A percentile compares a stretch with the other conserved stretches of the same genome.
Evolutionary conservation across 2,797 vertebrate genomes (phyloP).

Genomic region (Enteromius fasciolatus): DNA sequence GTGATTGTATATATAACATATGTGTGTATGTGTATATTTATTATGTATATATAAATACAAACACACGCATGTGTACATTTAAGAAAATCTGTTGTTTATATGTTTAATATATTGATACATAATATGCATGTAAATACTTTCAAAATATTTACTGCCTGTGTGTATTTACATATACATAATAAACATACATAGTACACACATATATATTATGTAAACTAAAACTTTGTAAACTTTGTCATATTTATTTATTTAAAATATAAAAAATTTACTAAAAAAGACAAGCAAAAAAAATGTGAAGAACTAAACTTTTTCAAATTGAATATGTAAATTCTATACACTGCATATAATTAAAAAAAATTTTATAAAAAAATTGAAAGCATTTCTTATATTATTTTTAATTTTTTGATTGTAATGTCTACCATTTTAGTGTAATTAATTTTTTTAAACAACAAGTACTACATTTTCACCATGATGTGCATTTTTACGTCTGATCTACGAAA

Average conservation of each 20-base stretch:
- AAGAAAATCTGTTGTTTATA: too few relatives aligned
- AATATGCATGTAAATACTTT: too few relatives aligned
- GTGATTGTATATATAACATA: too few relatives aligned
- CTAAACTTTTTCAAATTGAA: not conserved
- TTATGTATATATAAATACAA: too few relatives aligned
- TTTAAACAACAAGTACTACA: not conserved
- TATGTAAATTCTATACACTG: not conserved
- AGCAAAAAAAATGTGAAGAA: not conserved
- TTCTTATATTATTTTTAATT: not conserved
- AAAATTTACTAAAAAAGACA: not conserved
- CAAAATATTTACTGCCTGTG: too few relatives aligned
- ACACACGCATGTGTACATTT: too few relatives aligned
- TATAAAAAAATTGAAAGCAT: not conserved
- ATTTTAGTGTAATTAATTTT: not conserved
- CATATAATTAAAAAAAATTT: not conserved
- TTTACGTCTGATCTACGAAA: not conserved
- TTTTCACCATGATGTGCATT: not conserved
- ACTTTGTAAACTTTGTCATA: too few relatives aligned
- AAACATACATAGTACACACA: too few relatives aligned
- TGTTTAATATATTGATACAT: too few relatives aligned
- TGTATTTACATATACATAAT: too few relatives aligned
- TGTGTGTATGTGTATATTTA: too few relatives aligned
- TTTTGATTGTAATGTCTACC: not conserved
- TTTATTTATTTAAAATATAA: not conserved
- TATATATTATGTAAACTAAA: too few relatives aligned